Conservation (phyloP, 1,140 invertebrate species). For the Reticulitermes speratus region DNA sequence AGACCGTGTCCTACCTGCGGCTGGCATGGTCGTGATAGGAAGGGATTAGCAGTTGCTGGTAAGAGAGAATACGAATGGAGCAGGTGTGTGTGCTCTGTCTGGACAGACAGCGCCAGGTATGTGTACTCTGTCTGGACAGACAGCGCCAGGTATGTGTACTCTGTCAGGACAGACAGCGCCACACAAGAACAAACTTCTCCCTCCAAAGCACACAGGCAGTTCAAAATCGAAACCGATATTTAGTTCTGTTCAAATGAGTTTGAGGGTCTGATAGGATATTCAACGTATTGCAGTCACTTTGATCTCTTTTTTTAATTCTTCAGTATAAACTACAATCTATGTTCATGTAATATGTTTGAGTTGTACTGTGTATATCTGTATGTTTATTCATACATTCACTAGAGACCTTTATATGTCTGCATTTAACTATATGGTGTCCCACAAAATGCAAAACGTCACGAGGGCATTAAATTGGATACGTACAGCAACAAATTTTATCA, state of each 20-base stretch:
- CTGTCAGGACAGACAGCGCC: not conserved
- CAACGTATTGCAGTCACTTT: not conserved
- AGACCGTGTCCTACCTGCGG: not conserved
- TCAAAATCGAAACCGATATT: not conserved
- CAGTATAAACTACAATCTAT: not conserved
- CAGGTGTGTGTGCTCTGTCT: not conserved
- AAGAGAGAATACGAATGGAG: not conserved
- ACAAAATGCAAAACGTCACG: too few species aligned
- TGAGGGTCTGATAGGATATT: not conserved
- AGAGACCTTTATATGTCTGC: too few species aligned
- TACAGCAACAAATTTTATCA: too few species aligned
- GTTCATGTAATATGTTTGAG: not conserved
- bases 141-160: not conserved
- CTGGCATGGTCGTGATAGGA: not conserved
- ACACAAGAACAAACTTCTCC: not conserved
- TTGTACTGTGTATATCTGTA: not conserved
- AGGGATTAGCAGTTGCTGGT: not conserved
- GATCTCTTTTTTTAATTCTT: not conserved
- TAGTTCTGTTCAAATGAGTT: not conserved
- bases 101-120: not conserved
- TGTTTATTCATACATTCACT: too few species aligned
- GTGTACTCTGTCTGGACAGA: not conserved
- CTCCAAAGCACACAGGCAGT: not conserved
- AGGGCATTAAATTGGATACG: too few species aligned
- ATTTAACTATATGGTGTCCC: too few species aligned